phyloP scores from a whole-genome alignment of 2,797 vertebrate genomes.

The Lepidocolaptes lacrymiger region DNA sequence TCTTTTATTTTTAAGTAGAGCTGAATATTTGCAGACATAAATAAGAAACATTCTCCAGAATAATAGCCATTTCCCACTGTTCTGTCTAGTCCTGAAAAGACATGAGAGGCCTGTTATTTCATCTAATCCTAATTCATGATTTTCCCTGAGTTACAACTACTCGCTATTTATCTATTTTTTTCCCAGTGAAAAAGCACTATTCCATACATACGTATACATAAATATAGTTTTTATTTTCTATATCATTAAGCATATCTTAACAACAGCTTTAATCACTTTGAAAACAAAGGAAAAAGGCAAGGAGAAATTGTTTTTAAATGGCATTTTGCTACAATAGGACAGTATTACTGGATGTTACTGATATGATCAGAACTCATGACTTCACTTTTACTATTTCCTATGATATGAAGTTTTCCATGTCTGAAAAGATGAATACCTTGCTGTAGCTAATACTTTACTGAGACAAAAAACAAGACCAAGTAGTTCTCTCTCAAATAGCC shows the following conservation, averaged over 20 bases:
- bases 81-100: background rate
- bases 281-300: background rate
- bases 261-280: background rate
- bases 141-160: background rate
- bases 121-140: background rate
- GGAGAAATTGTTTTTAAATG: background rate
- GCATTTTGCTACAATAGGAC: background rate
- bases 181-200: background rate
- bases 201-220: background rate
- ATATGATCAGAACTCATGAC: background rate
- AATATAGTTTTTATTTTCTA: background rate
- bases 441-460: background rate
- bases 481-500: background rate
- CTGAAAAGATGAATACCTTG: background rate
- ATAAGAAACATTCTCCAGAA: background rate
- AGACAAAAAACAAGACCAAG: background rate
- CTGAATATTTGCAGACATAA: background rate
- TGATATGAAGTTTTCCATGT: background rate
- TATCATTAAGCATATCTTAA: background rate
- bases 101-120: background rate
- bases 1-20: background rate
- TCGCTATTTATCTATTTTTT: background rate
- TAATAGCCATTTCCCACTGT: background rate
- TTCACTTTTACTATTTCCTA: background rate
- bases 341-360: background rate